Base-by-base conservation (phyloP, 1,140 invertebrate species). In the Paraescarpia echinospica region DNA sequence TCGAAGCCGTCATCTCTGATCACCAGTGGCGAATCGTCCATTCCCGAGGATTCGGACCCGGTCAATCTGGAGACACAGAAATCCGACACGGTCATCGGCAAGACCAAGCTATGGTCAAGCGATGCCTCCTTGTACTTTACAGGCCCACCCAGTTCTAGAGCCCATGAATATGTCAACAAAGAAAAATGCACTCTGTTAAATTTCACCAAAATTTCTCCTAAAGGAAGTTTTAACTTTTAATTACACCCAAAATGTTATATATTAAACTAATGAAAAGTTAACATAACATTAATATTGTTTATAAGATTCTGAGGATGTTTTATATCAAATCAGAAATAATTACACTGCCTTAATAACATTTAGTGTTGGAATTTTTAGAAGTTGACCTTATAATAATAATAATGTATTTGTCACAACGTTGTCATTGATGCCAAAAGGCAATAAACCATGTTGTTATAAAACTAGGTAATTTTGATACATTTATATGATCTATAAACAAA, bases 1-100 rank as follows among this genome's bases (percentile, higher is more conserved):
- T 97, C 97, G 95, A 97, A 97, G 94, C 97, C 96, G 92, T 96
- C 96, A 93, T 96, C 96, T 93, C 96, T 96, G 33, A 96, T 94
- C 94, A 97, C 96, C 93, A 97, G 94, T 93, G 97, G 97, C 95
- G 97, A 96, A 93, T 97, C 96, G 95, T 97, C 97, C 91, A 91
- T 91, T 41, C 91, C 48, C 59, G 59, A 77, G 59, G 59, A 77
- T 77, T 77, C 59, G 14, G 35, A 77, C 59, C 59, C 59, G 59
- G 59, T 77, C 59, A 77, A 77, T 77, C 59, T 77, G 59, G 59
- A 77, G 59, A 77, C 18, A 77, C 59, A 77, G 59, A 77, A 77
- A 77, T 77, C 59, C 27, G 14, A 77, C 59, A 77, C 22, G 59
- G 59, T 77, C 59, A 77, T 77, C 59, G 59, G 59, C 22, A 2